Evolutionary conservation across 2,113 vertebrate species (phyloP).

Genomic region (Heliornis fulica): DNA sequence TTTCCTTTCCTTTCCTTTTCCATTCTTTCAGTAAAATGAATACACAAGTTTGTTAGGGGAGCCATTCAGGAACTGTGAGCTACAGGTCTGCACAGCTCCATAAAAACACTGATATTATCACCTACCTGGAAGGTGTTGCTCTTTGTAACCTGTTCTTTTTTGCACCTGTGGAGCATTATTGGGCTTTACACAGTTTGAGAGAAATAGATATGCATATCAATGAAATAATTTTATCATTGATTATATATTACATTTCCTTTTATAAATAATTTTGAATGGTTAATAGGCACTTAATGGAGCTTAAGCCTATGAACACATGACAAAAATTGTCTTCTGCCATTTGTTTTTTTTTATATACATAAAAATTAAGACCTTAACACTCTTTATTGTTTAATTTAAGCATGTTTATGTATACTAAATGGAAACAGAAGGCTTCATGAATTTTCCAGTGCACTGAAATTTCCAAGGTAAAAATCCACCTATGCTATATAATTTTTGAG

Average conservation of each 20-base stretch:
- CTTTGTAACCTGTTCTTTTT: background rate
- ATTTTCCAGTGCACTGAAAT: background rate
- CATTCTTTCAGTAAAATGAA: background rate
- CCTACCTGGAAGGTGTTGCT: background rate
- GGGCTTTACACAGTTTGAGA: background rate
- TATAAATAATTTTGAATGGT: background rate
- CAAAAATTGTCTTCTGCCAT: background rate
- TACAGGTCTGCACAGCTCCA: too few species aligned
- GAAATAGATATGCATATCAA: background rate
- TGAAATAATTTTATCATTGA: background rate
- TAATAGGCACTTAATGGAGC: background rate
- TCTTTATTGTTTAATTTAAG: background rate
- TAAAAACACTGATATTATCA: background rate
- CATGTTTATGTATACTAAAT: background rate
- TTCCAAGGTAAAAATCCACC: background rate
- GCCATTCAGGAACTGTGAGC: background rate
- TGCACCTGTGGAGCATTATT: background rate
- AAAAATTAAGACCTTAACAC: background rate
- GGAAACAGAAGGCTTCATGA: background rate
- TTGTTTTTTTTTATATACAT: background rate
- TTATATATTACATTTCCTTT: background rate
- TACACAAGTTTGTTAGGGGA: background rate
- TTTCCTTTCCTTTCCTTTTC: background rate
- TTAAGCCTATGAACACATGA: background rate
- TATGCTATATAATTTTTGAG: background rate